A percentile compares a stretch with the other conserved stretches of the same genome.
Conservation (phyloP, 2,113 vertebrate species). For the Tichodroma muraria region DNA sequence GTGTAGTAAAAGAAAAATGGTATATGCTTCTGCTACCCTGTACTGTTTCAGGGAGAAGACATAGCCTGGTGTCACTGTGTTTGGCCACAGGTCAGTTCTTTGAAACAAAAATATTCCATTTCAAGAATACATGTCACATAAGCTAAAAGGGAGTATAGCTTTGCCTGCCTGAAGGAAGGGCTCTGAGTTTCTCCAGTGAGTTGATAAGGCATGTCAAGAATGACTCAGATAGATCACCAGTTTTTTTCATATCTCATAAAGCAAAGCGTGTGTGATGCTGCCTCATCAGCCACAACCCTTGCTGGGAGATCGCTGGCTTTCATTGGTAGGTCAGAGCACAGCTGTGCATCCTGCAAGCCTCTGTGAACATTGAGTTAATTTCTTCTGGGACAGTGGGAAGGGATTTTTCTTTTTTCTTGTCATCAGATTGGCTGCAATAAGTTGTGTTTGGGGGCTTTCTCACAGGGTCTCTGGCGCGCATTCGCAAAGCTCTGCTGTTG, state of each 20-base stretch:
- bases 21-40: not conserved
- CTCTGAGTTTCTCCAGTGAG: not conserved
- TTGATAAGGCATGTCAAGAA: not conserved
- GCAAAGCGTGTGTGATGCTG: not conserved
- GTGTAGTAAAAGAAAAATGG: not conserved
- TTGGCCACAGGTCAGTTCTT: not conserved
- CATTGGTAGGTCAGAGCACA: not conserved
- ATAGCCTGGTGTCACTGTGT: not conserved
- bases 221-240: not conserved
- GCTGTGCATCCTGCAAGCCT: fast-evolving
- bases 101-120: not conserved
- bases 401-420: not conserved
- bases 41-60: not conserved
- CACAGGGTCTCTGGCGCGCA: fast-evolving
- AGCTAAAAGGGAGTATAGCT: not conserved
- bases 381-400: not conserved
- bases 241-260: not conserved
- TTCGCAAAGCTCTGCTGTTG: not conserved
- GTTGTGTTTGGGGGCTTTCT: not conserved
- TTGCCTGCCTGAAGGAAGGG: not conserved
- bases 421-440: not conserved
- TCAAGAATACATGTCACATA: not conserved
- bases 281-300: not conserved
- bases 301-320: not conserved
- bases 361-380: not conserved